Base-by-base conservation (phyloP, 2,113 vertebrate species). In the Poeciliopsis occidentalis region DNA sequence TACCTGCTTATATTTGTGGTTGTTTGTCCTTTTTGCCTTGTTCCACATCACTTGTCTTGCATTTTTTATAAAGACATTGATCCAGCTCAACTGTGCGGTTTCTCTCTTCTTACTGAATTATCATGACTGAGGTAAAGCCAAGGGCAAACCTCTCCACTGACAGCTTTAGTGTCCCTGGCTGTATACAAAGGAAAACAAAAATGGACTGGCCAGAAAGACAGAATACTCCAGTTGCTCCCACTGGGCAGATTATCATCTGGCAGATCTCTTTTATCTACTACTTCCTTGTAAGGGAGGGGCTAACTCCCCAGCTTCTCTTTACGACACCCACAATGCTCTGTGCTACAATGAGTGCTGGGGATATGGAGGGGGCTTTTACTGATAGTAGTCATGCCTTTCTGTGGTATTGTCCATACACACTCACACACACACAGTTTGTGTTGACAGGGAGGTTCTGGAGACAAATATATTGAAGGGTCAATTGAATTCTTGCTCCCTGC, bases 401-500 rank as follows among this genome's bases (percentile, higher is more conserved):
- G 65, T 63, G 60, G n/a, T 60, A 31, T 39, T 4, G 17, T 64
- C 65, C 13, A 26, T 61, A 30, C 8, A 22, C 8, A 32, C 19
- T 17, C 61, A 27, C 8, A 17, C 8, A 30, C 64, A 24, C 24
- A 12, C 22, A 7, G 8, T 8, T 57, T 22, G 44, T 72, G 78
- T 66, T 62, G 79, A 87, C 85, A 66, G 69, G 66, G 32, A 83
- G 76, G 75, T 76, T 67, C 71, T 51, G 69, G 75, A 88, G 83
- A 85, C 71, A 80, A 87, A 89, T 71, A 83, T 63, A 83, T 83
- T 75, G n/a, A 26, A 47, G 73, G 81, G 77, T 86, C 75, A 80
- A 47, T 64, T 67, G 63, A 75, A 79, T 47, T 67, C 61, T 61
- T 74, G 64, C 77, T 79, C 84, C 61, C 63, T 29, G 31, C 32